Evolutionary conservation across 2,113 vertebrate genomes (phyloP).

Genomic region (Gymnocephalus cernua): DNA sequence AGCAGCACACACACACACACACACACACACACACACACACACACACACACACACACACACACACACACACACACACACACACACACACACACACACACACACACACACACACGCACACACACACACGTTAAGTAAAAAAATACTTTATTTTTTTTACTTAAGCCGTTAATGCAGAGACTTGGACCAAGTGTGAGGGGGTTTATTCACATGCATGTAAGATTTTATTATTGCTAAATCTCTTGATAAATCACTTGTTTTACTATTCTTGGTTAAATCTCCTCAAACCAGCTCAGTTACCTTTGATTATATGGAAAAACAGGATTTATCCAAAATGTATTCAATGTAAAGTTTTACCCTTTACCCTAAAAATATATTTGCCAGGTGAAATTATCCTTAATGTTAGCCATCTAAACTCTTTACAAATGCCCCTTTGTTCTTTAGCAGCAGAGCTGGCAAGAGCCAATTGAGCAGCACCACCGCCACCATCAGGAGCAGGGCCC

Average conservation of each 20-base stretch:
- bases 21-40: conserved; percentile 1
- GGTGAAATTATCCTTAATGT: background rate
- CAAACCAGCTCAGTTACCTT: background rate
- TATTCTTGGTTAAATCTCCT: background rate
- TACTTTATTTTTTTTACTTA: too few relatives aligned
- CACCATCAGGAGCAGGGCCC: conserved; percentile 37
- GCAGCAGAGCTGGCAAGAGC: conserved; percentile 69
- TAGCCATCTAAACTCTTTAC: background rate
- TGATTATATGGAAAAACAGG: background rate
- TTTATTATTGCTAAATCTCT: background rate
- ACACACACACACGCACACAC: background rate
- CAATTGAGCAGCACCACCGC: conserved; percentile 44
- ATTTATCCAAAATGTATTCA: background rate
- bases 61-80: background rate
- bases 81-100: background rate
- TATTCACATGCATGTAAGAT: background rate
- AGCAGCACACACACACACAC: conserved; percentile 24
- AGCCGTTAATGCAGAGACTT: background rate
- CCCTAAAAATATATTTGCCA: background rate
- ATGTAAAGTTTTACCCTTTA: background rate
- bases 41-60: background rate
- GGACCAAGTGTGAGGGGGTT: background rate
- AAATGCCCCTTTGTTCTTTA: conserved; percentile 16
- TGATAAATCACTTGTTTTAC: background rate
- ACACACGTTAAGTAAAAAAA: background rate